A percentile compares a stretch with the other conserved stretches of the same genome.
Evolutionary conservation across 2,113 vertebrate species (phyloP).

Genomic region (Nettapus auritus): DNA sequence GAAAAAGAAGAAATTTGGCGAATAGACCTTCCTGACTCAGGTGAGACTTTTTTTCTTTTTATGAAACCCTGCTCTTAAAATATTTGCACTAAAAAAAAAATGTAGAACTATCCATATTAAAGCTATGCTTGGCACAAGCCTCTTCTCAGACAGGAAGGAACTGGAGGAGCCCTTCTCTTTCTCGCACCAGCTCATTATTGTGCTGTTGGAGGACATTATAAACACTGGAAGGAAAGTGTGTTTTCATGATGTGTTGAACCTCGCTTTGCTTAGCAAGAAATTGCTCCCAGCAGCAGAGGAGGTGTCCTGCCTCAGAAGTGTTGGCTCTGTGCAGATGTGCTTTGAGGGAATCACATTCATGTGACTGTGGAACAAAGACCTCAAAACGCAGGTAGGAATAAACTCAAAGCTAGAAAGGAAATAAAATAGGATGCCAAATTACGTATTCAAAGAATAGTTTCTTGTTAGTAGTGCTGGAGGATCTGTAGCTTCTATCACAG

Average conservation of each 20-base stretch:
- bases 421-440: neutral
- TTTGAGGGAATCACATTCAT: neutral
- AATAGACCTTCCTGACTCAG: neutral
- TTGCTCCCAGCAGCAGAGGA: neutral
- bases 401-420: neutral
- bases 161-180: neutral
- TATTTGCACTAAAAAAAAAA: neutral
- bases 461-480: neutral
- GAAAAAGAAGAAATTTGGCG: neutral
- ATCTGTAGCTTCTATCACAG: neutral
- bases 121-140: neutral
- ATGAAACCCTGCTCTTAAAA: neutral
- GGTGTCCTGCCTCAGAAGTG: neutral
- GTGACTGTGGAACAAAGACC: neutral
- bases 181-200: neutral
- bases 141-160: neutral
- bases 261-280: neutral
- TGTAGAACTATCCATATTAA: neutral
- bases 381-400: neutral
- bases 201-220: rapidly evolving
- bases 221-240: neutral
- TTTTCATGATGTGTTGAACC: neutral
- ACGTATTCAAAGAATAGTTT: neutral
- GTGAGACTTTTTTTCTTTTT: neutral
- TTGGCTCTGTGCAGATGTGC: rapidly evolving